A percentile compares a stretch with the other conserved stretches of the same genome.
Evolutionary conservation across 2,888 invertebrate species (phyloP).

Genomic region (Prenolepis imparis): DNA sequence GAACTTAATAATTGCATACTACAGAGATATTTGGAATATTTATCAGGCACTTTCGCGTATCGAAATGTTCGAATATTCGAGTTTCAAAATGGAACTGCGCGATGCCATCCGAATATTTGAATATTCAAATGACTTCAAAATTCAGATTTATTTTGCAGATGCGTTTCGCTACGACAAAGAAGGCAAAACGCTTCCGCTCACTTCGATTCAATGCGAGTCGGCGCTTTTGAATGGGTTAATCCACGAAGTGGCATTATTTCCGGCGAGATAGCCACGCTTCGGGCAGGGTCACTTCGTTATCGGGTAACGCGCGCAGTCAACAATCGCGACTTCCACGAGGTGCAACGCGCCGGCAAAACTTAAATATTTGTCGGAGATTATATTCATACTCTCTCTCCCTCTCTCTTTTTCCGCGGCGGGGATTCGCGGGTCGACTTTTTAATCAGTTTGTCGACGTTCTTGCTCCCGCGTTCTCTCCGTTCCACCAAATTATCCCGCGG

Average conservation of each 20-base stretch:
- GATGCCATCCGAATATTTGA: neutral
- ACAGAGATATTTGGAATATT: slow-evolving; percentile 22
- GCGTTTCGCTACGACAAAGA: slow-evolving; percentile 3
- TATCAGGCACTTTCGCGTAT: neutral
- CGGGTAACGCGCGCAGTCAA: slow-evolving; percentile 52
- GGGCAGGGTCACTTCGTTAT: slow-evolving; percentile 48
- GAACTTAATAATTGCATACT: slow-evolving; percentile 17
- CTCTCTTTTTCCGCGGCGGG: neutral
- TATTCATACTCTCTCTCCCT: slow-evolving; percentile 33
- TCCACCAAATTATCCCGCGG: slow-evolving; percentile 73
- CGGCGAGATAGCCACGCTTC: slow-evolving; percentile 43
- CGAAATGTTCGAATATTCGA: neutral
- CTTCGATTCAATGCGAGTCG: slow-evolving; percentile 38
- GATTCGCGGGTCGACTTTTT: slow-evolving; percentile 62
- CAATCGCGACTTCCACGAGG: slow-evolving; percentile 31
- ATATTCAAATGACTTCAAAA: slow-evolving; percentile 18
- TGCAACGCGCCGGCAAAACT: slow-evolving; percentile 40
- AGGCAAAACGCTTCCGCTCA: neutral
- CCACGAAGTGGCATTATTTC: slow-evolving; percentile 55
- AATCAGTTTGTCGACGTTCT: slow-evolving; percentile 64
- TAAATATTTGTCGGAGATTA: slow-evolving; percentile 56
- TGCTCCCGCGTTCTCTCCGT: slow-evolving; percentile 24
- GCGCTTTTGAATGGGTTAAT: slow-evolving; percentile 52
- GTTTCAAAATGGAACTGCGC: neutral
- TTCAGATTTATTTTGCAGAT: slow-evolving; percentile 3